A percentile compares a stretch with the other conserved stretches of the same genome.
These are phyloP conservation scores for Megalonaias nervosa DNA, from an alignment of 1,140 invertebrate genomes.

Conservation along the genomic window DNA sequence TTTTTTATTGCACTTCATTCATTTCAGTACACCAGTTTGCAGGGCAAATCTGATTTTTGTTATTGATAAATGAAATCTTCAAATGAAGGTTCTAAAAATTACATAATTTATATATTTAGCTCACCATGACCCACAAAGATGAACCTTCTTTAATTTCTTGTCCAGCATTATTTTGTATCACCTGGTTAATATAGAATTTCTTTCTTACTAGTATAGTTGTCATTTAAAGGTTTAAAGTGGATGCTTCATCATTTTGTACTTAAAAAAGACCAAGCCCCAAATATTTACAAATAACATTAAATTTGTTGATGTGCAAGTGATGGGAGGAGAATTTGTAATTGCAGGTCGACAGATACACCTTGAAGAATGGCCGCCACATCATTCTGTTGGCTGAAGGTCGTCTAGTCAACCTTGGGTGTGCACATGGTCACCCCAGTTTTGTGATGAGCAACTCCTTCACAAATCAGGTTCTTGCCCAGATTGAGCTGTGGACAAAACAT, in stretches of 20 bases:
- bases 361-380: slow-evolving; percentile 93
- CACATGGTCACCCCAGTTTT: slow-evolving; percentile 98
- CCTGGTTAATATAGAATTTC: not conserved
- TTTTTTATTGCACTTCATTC: no score
- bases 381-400: slow-evolving; percentile 97
- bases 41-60: no score
- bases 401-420: slow-evolving; percentile 98
- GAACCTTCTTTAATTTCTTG: no score
- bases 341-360: slow-evolving; percentile 91
- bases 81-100: no score
- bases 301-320: no score
- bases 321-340: slow-evolving; percentile 14
- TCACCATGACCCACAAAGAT: no score
- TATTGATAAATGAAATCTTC: no score
- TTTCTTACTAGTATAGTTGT: not conserved
- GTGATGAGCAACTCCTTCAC: slow-evolving; percentile 99
- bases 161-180: not conserved
- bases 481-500: slow-evolving; percentile 96
- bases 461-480: slow-evolving; percentile 99
- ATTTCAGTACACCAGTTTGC: no score
- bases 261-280: no score
- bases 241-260: not conserved
- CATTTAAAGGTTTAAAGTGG: not conserved
- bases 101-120: no score
- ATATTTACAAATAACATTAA: no score